These are phyloP conservation scores for Melanchra persicariae DNA, from an alignment of 2,888 invertebrate genomes.

Conservation along the genomic window DNA sequence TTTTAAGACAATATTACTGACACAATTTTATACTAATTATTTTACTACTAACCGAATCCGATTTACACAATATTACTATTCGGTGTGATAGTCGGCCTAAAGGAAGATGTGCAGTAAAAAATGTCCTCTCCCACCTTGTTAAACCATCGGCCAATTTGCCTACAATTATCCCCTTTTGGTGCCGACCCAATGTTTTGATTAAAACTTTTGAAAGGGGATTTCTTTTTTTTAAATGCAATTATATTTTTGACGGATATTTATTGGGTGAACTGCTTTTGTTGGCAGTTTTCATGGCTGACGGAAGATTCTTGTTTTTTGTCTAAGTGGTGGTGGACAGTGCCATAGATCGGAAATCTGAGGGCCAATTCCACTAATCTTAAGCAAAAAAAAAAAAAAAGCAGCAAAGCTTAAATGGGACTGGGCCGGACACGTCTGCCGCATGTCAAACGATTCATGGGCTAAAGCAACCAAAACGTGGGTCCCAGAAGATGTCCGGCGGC, in stretches of 20 bases:
- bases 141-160: conserved; percentile 82
- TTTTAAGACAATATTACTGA: too few relatives aligned
- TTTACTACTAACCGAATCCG: too few relatives aligned
- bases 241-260: conserved; percentile 63
- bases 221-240: conserved; percentile 58
- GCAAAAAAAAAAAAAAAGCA: too few relatives aligned
- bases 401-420: too few relatives aligned
- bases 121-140: conserved; percentile 78
- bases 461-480: too few relatives aligned
- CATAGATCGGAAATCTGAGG: too few relatives aligned
- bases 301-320: conserved; percentile 13
- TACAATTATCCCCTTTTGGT: conserved; percentile 85
- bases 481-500: too few relatives aligned
- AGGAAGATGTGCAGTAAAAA: conserved; percentile 71
- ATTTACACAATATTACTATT: conserved; percentile 29
- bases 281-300: conserved; percentile 46
- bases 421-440: too few relatives aligned
- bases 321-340: not conserved
- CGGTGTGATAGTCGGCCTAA: conserved; percentile 72
- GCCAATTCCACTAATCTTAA: too few relatives aligned
- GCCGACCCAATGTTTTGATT: conserved; percentile 82
- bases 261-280: conserved; percentile 54
- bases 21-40: too few relatives aligned
- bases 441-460: too few relatives aligned
- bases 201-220: conserved; percentile 70